Percentiles rank a stretch among this genome's conserved stretches.
These are phyloP conservation scores for Taeniopygia guttata DNA, from an alignment of 2,797 vertebrate genomes.

Conservation along the genomic window DNA sequence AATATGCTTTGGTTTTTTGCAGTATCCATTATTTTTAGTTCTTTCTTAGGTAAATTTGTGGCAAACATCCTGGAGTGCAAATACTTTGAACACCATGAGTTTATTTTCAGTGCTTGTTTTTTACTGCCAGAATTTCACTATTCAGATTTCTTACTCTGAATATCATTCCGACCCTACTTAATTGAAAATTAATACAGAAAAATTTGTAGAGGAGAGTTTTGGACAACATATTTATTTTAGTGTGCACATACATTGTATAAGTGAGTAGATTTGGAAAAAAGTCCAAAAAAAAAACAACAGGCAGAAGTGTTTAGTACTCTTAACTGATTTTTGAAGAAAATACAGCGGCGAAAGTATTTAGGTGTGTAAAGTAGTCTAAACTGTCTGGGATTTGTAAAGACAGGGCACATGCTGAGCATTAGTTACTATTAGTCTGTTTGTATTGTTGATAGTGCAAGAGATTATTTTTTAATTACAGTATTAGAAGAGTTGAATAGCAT, in stretches of 20 bases:
- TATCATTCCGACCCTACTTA: background rate
- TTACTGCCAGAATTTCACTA: background rate
- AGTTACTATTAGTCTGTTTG: background rate
- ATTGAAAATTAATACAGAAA: constrained; percentile 14
- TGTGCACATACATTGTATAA: background rate
- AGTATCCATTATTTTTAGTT: background rate
- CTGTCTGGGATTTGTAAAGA: background rate
- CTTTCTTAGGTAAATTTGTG: background rate
- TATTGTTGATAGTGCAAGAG: background rate
- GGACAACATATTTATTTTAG: background rate
- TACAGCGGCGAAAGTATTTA: background rate
- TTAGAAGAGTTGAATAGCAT: background rate
- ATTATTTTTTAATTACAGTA: background rate
- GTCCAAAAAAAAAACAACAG: background rate
- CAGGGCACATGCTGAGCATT: background rate
- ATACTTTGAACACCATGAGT: constrained; percentile 1
- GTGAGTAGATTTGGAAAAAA: background rate
- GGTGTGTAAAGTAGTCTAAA: background rate
- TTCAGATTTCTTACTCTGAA: constrained; percentile 24
- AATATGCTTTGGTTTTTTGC: background rate
- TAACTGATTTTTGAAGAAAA: background rate
- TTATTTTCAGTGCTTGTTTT: constrained; percentile 32
- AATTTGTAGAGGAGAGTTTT: background rate
- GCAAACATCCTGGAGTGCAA: background rate
- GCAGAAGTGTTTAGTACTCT: background rate